Evolutionary conservation across 2,797 vertebrate genomes (phyloP).

Genomic region (Cygnus olor): DNA sequence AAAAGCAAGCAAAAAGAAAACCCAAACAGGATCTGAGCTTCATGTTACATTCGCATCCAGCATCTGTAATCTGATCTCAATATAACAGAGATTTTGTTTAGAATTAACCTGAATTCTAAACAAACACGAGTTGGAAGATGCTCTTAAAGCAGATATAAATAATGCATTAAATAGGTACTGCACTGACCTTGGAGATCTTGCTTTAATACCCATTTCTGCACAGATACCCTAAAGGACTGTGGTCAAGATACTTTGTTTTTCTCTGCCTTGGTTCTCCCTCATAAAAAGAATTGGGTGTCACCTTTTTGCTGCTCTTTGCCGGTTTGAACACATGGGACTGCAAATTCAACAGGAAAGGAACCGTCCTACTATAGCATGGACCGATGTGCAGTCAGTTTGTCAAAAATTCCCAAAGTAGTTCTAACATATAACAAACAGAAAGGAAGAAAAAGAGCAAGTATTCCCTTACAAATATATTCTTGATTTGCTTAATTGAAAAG

Average conservation of each 20-base stretch:
- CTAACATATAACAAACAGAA: not conserved
- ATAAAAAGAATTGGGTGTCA: not conserved
- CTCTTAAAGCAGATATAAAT: not conserved
- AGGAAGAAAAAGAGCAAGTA: not conserved
- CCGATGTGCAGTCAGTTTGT: not conserved
- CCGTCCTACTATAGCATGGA: not conserved
- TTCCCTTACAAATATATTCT: not conserved
- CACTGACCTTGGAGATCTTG: not conserved
- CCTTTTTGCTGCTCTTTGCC: not conserved
- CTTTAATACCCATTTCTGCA: not conserved
- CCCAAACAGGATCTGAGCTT: constrained; percentile 17
- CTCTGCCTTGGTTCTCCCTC: not conserved
- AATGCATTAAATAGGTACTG: not conserved
- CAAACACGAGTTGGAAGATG: not conserved
- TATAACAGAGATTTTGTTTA: not conserved
- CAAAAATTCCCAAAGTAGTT: not conserved
- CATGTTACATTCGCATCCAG: not conserved
- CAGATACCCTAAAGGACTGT: not conserved
- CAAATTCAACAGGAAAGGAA: not conserved
- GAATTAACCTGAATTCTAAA: constrained; percentile 18
- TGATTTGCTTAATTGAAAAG: not conserved
- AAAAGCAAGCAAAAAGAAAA: constrained; percentile 31
- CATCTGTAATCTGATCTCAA: not conserved
- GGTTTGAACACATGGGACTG: not conserved
- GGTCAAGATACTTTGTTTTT: not conserved